Base-by-base conservation (phyloP, 2,797 vertebrate genomes). In the Enteromius trimaculatus region DNA sequence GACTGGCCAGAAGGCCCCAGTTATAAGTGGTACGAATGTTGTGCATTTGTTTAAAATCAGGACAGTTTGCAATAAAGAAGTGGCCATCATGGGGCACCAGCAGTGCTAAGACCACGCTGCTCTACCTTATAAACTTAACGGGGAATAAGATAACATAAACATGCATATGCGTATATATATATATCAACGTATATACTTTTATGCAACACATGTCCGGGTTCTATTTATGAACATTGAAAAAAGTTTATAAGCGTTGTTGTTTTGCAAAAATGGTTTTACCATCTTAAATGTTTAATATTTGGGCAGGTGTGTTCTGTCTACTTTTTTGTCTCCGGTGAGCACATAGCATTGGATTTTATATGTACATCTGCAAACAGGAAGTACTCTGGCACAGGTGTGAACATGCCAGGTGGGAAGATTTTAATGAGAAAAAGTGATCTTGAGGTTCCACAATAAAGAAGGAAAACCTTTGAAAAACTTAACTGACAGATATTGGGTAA, bases 21-120 rank as follows among this genome's bases (percentile, higher is more conserved):
- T 98, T 98, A 97, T 98, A 98, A 97, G 97, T 97, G 97, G 97
- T 99, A 98, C 97, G 97, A 99, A 99, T 99, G 98, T 99, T 99
- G 98, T 99, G 97, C 98, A 99, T 99, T 99, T 96, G 97, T 98
- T 97, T 98, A 97, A 97, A 94, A 95, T 95, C 94, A 94, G 97
- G 97, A 99, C 96, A 97, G 97, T 98, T 97, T 98, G 97, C 97
- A 98, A 98, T 98, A 98, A 99, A 83, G 81, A 78, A 91, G 92
- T 92, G 93, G 92, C 92, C 93, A 94, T 92, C 92, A 90, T 86
- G 92, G 97, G 96, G 97, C 96, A 96, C 95, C 95, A 98, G 97
- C 97, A 97, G 97, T 97, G 97, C 96, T 96, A 96, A 97, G 95
- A 95, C 95, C 96, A 94, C 95, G 96, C 97, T 97, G 96, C 97